Evolutionary conservation across 2,797 vertebrate genomes (phyloP).

Genomic region (Lates japonicus): DNA sequence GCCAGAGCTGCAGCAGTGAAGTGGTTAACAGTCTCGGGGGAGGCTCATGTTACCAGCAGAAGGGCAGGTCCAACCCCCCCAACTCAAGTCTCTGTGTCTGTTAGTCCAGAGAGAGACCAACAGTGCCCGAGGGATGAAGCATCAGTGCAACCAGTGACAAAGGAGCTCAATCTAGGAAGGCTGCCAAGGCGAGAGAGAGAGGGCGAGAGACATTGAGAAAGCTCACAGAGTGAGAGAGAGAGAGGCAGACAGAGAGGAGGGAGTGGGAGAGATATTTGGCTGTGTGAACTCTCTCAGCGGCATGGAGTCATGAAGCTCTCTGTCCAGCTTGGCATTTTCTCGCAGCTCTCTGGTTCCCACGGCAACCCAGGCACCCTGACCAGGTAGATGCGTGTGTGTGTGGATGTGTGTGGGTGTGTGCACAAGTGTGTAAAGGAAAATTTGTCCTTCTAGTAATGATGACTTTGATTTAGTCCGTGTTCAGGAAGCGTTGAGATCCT

Average conservation of each 20-base stretch:
- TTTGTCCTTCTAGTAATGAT: background rate
- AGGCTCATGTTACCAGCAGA: slow-evolving; percentile 78
- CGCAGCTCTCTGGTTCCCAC: slow-evolving; percentile 74
- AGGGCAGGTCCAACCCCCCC: slow-evolving; percentile 70
- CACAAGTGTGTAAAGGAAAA: slow-evolving; percentile 5
- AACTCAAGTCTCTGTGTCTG: slow-evolving; percentile 45
- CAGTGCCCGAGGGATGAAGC: slow-evolving; percentile 73
- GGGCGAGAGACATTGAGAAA: slow-evolving; percentile 23
- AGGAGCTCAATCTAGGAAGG: slow-evolving; percentile 67
- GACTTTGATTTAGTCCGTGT: slow-evolving; percentile 18
- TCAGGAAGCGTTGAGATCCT: slow-evolving; percentile 26
- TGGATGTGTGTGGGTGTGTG: background rate
- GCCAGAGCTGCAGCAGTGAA: slow-evolving; percentile 74
- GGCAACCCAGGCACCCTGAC: slow-evolving; percentile 72
- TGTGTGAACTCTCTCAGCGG: slow-evolving; percentile 63
- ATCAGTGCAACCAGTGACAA: slow-evolving; percentile 73
- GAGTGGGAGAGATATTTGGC: slow-evolving; percentile 39
- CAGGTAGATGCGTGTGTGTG: slow-evolving; percentile 68
- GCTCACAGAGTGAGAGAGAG: slow-evolving; percentile 25
- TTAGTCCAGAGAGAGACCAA: slow-evolving; percentile 71
- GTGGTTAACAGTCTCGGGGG: slow-evolving; percentile 80
- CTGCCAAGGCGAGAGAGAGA: slow-evolving; percentile 54
- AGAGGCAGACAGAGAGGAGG: slow-evolving; percentile 26
- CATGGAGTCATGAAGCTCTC: slow-evolving; percentile 84
- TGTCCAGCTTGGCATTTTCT: slow-evolving; percentile 76